Conservation (phyloP, 2,113 vertebrate genomes). For the Macquaria ambigua region DNA sequence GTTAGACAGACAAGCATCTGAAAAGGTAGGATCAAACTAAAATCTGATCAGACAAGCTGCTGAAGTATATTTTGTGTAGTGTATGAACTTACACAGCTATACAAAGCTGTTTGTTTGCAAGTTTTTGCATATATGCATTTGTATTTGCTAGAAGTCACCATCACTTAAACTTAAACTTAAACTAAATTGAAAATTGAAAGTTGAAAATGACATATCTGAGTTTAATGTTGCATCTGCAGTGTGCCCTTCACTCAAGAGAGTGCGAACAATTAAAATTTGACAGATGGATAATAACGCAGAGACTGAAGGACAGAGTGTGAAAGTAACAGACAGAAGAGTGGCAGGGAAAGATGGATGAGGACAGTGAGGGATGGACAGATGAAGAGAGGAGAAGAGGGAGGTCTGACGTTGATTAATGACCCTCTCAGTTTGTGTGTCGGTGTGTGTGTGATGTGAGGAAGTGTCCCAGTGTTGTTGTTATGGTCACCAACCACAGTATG, state of each 20-base stretch:
- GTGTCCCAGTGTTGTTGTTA: not conserved
- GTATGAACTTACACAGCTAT: not conserved
- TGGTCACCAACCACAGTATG: not conserved
- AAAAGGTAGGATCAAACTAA: not conserved
- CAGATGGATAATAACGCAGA: conserved; percentile 9
- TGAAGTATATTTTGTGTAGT: not conserved
- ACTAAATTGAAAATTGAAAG: not conserved
- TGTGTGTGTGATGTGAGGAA: not conserved
- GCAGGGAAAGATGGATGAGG: conserved; percentile 63
- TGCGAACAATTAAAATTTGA: conserved; percentile 35
- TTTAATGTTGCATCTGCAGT: not conserved
- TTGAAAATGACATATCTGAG: not conserved
- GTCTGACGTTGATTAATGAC: conserved; percentile 69
- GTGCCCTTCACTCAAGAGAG: conserved; percentile 15
- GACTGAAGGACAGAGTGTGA: conserved; percentile 27
- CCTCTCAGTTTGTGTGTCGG: not conserved
- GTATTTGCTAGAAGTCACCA: not conserved
- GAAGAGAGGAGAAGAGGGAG: conserved; percentile 48
- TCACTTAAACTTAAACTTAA: not conserved
- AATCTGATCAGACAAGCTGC: not conserved
- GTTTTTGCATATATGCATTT: not conserved
- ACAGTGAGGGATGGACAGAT: conserved; percentile 53
- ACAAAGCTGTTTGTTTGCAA: too few relatives aligned
- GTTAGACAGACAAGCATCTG: not conserved
- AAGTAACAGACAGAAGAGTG: conserved; percentile 53